Percentiles rank a stretch among this genome's conserved stretches.
Conservation (phyloP, 2,113 vertebrate species). For the Siniperca knerii region DNA sequence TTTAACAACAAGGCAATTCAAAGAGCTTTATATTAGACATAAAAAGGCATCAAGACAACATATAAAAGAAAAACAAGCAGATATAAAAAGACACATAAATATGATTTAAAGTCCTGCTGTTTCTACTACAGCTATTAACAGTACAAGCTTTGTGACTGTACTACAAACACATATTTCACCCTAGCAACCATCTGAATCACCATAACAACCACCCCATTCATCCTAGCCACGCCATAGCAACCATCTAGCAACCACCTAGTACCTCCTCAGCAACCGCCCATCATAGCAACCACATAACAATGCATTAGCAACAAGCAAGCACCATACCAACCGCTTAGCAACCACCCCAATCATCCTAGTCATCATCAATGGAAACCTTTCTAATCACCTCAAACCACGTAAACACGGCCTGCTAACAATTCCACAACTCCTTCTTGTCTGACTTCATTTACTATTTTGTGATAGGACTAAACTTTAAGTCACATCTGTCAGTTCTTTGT, state of each 20-base stretch:
- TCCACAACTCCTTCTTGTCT: not conserved
- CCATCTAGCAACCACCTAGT: no score
- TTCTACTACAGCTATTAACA: not conserved
- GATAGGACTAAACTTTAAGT: no score
- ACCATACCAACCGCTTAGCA: not conserved
- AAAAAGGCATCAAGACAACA: not conserved
- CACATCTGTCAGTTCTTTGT: no score
- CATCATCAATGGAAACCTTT: not conserved
- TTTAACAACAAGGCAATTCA: constrained; percentile 1
- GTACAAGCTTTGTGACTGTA: not conserved
- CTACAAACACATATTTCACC: not conserved
- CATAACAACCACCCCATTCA: not conserved
- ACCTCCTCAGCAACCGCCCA: not conserved
- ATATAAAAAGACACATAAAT: not conserved
- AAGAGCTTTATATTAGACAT: not conserved
- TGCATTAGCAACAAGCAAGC: no score
- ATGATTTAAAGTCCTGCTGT: not conserved
- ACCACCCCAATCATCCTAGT: not conserved
- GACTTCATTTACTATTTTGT: not conserved
- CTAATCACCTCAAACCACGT: not conserved
- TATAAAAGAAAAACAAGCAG: not conserved
- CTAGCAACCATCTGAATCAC: not conserved
- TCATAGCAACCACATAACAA: not conserved
- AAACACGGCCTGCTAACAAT: not conserved
- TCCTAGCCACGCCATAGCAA: no score